A percentile compares a stretch with the other conserved stretches of the same genome.
Evolutionary conservation across 2,113 vertebrate genomes (phyloP).

Genomic region (human (Homo sapiens)): DNA sequence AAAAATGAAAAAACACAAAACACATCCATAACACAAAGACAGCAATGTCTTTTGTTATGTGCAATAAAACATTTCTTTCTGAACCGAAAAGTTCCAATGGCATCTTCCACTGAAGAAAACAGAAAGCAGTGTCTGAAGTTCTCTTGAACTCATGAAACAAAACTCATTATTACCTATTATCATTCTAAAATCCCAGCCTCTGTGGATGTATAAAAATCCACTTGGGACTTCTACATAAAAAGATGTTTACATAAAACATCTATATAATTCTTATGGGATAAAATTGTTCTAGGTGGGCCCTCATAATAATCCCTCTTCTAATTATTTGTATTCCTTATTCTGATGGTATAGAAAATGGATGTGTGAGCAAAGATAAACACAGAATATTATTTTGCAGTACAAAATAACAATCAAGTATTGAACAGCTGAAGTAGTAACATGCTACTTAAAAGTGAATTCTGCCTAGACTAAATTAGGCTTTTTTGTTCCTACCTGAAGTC

Average conservation of each 20-base stretch:
- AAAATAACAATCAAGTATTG: slow-evolving; percentile 36
- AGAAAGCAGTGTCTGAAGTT: not conserved
- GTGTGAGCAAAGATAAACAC: not conserved
- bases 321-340: not conserved
- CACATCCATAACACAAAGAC: slow-evolving; percentile 2
- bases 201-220: not conserved
- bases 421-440: not conserved
- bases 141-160: slow-evolving; percentile 9
- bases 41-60: not conserved
- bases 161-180: slow-evolving; percentile 31
- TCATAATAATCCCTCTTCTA: not conserved
- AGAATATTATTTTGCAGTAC: not conserved
- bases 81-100: slow-evolving; percentile 16
- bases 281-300: not conserved
- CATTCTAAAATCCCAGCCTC: not conserved
- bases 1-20: not conserved
- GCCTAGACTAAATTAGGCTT: not conserved
- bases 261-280: not conserved
- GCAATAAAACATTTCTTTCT: slow-evolving; percentile 26
- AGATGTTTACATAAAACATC: not conserved
- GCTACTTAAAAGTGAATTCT: not conserved
- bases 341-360: slow-evolving; percentile 14
- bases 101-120: slow-evolving; percentile 12
- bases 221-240: not conserved
- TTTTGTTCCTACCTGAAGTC: not conserved